Percentiles rank a stretch among this genome's conserved stretches.
phyloP scores from a whole-genome alignment of 2,797 vertebrate genomes.

The Rhinichthys osculus region DNA sequence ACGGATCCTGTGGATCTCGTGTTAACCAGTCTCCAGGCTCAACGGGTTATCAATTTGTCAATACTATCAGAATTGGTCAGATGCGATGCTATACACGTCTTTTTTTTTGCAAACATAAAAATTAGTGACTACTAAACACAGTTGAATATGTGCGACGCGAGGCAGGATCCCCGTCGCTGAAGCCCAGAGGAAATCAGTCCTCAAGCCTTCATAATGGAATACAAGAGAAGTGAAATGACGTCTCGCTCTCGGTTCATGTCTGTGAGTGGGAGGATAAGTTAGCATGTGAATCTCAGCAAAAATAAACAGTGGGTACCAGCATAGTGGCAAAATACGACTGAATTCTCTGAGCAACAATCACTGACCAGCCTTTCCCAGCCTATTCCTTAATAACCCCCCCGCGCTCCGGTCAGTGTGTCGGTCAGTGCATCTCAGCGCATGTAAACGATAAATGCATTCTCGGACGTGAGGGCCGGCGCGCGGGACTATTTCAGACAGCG shows the following conservation, averaged over 20 bases:
- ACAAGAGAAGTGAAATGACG: slow-evolving; percentile 2
- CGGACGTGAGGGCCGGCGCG: slow-evolving; percentile 35
- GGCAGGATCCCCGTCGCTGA: slow-evolving; percentile 13
- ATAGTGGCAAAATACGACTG: slow-evolving; percentile 55
- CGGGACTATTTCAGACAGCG: slow-evolving; percentile 91
- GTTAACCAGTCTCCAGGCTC: background rate
- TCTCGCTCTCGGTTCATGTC: slow-evolving; percentile 35
- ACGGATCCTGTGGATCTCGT: background rate
- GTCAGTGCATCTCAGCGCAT: slow-evolving; percentile 67
- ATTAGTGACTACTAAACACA: slow-evolving; percentile 11
- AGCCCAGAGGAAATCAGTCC: slow-evolving; percentile 30
- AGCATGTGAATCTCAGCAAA: slow-evolving; percentile 55
- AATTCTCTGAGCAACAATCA: slow-evolving; percentile 62
- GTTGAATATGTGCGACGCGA: slow-evolving; percentile 22
- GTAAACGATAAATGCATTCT: slow-evolving; percentile 72
- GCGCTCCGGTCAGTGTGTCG: slow-evolving; percentile 55
- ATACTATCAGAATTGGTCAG: slow-evolving; percentile 20
- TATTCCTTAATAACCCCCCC: slow-evolving; percentile 29
- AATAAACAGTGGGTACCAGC: slow-evolving; percentile 60
- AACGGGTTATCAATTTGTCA: slow-evolving; percentile 27
- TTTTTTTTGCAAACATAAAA: background rate
- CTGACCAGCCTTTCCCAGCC: slow-evolving; percentile 51
- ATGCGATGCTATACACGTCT: slow-evolving; percentile 1
- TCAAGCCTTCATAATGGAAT: slow-evolving; percentile 30
- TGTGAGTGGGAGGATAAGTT: slow-evolving; percentile 57